Evolutionary conservation across 2,113 vertebrate species (phyloP).

Genomic region (Marmota monax): DNA sequence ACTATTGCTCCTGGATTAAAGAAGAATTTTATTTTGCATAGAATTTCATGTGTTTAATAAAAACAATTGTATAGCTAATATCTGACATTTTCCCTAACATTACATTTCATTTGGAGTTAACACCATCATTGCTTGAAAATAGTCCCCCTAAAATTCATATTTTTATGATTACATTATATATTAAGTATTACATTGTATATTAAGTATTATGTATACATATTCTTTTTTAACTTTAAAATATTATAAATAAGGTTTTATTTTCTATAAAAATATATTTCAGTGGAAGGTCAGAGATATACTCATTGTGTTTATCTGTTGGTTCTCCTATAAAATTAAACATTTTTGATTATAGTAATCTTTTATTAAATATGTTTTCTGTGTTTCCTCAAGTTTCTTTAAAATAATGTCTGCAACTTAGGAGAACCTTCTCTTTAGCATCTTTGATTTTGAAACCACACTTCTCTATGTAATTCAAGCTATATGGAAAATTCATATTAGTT

Average conservation of each 20-base stretch:
- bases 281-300: conserved; percentile 1
- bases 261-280: conserved; percentile 61
- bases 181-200: conserved; percentile 33
- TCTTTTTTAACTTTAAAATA: conserved; percentile 63
- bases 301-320: background rate
- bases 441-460: conserved; percentile 73
- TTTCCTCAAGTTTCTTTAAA: conserved; percentile 53
- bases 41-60: conserved; percentile 51
- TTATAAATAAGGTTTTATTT: conserved; percentile 48
- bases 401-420: background rate
- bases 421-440: conserved; percentile 20
- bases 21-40: conserved; percentile 34
- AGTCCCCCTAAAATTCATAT: background rate
- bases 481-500: background rate
- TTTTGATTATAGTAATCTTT: conserved; percentile 18
- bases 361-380: background rate
- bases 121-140: conserved; percentile 27
- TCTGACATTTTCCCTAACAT: conserved; percentile 19
- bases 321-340: conserved; percentile 49
- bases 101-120: conserved; percentile 52
- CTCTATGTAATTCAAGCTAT: conserved; percentile 76
- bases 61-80: conserved; percentile 42
- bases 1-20: conserved; percentile 11
- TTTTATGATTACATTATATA: conserved; percentile 39
- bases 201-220: background rate